These are phyloP conservation scores for Acipenser transmontanus DNA, from an alignment of 2,797 vertebrate species.

Conservation along the genomic window DNA sequence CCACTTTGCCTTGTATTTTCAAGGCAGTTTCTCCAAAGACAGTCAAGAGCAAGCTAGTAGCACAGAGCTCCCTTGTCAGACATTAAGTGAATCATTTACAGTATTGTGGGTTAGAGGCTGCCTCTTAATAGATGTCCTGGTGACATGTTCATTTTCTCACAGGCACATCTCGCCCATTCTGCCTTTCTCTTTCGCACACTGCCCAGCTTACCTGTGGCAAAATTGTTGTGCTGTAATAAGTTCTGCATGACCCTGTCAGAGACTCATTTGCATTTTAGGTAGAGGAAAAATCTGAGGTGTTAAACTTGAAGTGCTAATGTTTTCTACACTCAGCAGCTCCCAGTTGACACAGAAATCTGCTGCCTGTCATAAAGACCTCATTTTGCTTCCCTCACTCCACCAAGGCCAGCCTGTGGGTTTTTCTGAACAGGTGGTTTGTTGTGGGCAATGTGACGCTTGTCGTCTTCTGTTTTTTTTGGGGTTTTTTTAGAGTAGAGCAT, in stretches of 20 bases:
- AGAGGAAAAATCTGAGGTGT: slow-evolving; percentile 15
- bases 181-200: slow-evolving; percentile 12
- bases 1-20: slow-evolving; percentile 23
- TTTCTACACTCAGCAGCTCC: slow-evolving; percentile 23
- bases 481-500: too few species aligned
- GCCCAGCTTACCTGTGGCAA: accelerated
- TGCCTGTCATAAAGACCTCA: slow-evolving; percentile 23
- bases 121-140: slow-evolving; percentile 26
- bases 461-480: slow-evolving; percentile 19
- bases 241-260: slow-evolving; percentile 18
- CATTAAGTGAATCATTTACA: slow-evolving; percentile 34
- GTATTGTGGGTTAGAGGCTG: slow-evolving; percentile 31
- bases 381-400: slow-evolving; percentile 16
- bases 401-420: slow-evolving; percentile 17
- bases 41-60: slow-evolving; percentile 11
- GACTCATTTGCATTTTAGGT: slow-evolving; percentile 32
- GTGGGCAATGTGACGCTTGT: slow-evolving; percentile 22
- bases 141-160: slow-evolving; percentile 26
- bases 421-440: slow-evolving; percentile 23
- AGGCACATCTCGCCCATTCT: slow-evolving; percentile 10
- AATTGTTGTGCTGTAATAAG: slow-evolving; percentile 20
- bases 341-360: slow-evolving; percentile 28
- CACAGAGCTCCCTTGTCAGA: slow-evolving; percentile 34
- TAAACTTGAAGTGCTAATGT: slow-evolving; percentile 27
- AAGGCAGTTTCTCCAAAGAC: slow-evolving; percentile 27